Base-by-base conservation (phyloP, 1,140 invertebrate species). In the Gonioctena quinquepunctata region DNA sequence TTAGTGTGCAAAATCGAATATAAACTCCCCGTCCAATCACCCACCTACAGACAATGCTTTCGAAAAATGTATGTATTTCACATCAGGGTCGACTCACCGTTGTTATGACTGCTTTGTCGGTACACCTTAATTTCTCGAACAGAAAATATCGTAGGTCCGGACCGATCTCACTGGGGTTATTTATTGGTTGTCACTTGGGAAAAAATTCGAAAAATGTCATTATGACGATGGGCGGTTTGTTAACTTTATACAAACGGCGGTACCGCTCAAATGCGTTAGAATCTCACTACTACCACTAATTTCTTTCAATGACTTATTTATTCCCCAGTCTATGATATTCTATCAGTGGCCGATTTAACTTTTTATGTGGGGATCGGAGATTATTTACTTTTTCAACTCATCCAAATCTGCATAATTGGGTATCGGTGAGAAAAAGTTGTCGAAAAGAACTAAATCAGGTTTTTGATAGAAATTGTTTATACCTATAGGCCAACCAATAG, bases 181-280 rank as follows among this genome's bases (percentile, higher is more conserved):
- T 75, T 75, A 75, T 75, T 69, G 71, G 71, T 64, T 75, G 74
- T 75, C 74, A 75, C 67, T 56, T 28, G 56, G 61, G 42, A 27
- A 72, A 65, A 70, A 75, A 75, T 75, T 69, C 68, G 68, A 71
- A 73, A 75, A 73, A 75, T 75, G 71, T 75, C 74, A 75, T 75
- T 75, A 75, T 48, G 33, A 2, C 16, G 65, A 63, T 75, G 74
- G 73, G 74, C 74, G 74, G 70, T 75, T 72, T 75, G 70, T 75
- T 72, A 72, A 72, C 73, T 75, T 69, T 75, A 75, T 72, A 69
- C 50, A 27, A 67, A 63, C 66, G 22, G 5, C 54, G 33, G 13
- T n/a, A 42, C 33, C 33, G 33, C 33, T 42, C 11, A 42, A 42
- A 42, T 42, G 33, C 33, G 33, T 42, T 42, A 2, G 16, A n/a